Evolutionary conservation across 2,888 invertebrate species (phyloP).

Genomic region (Papilio elwesi): DNA sequence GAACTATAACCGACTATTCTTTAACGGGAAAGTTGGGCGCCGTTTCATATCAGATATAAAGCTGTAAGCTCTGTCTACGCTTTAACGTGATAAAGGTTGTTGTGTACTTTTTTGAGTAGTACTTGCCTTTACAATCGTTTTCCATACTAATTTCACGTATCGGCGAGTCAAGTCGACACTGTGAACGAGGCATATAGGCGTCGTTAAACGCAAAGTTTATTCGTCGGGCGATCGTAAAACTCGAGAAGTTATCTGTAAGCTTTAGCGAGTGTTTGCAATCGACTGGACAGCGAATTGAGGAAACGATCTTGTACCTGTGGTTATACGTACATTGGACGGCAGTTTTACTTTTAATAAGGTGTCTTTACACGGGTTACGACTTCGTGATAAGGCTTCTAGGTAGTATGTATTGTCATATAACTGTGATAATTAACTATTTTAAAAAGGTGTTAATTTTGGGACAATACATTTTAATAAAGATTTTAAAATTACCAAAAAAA

Average conservation of each 20-base stretch:
- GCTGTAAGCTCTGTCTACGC: too few relatives aligned
- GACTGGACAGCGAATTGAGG: slow-evolving; percentile 33
- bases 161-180: slow-evolving; percentile 13
- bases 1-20: too few relatives aligned
- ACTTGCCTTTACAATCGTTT: slow-evolving; percentile 9
- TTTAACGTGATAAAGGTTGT: not conserved
- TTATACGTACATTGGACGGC: not conserved
- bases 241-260: slow-evolving; percentile 41
- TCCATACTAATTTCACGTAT: slow-evolving; percentile 5
- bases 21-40: too few relatives aligned
- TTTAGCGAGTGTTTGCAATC: slow-evolving; percentile 31
- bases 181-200: slow-evolving; percentile 38
- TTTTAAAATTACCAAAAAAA: too few relatives aligned
- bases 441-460: not conserved
- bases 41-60: too few relatives aligned
- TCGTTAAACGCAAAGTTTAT: slow-evolving; percentile 43
- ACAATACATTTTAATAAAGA: too few relatives aligned
- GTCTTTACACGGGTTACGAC: slow-evolving; percentile 7
- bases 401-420: not conserved
- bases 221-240: slow-evolving; percentile 38
- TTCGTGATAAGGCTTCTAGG: not conserved
- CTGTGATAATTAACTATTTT: not conserved
- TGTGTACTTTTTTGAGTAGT: not conserved
- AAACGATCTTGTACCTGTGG: slow-evolving; percentile 21
- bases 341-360: slow-evolving; percentile 33